Evolutionary conservation across 1,140 invertebrate genomes (phyloP).

Genomic region (Caligus rogercresseyi): DNA sequence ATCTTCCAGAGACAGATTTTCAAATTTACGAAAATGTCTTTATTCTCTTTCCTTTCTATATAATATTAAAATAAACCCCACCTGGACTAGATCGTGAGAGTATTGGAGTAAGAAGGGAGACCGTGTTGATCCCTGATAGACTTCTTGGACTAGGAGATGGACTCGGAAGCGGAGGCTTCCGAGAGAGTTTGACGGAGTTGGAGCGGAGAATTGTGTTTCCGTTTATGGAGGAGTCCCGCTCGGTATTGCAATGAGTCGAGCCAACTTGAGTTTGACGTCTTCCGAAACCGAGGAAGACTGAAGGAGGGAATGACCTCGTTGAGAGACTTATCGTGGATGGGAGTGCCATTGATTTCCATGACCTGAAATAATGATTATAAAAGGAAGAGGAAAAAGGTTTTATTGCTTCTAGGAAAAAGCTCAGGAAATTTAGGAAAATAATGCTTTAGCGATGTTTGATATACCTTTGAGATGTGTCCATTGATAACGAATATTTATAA

Average conservation of each 20-base stretch:
- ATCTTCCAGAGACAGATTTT: no score
- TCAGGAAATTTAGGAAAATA: no score
- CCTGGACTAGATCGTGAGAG: neutral
- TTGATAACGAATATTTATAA: no score
- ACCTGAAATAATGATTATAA: neutral
- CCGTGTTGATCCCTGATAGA: neutral
- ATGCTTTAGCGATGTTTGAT: no score
- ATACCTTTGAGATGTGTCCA: no score
- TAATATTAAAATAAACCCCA: neutral
- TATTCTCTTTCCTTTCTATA: no score
- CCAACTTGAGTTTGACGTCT: slow-evolving; percentile 8
- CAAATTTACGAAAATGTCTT: neutral
- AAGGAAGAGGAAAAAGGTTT: neutral
- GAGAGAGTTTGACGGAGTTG: neutral
- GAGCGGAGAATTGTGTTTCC: neutral
- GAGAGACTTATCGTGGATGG: slow-evolving; percentile 3
- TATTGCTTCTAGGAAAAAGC: no score
- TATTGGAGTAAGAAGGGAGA: neutral
- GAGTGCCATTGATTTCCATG: slow-evolving; percentile 1
- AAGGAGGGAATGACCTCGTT: slow-evolving; percentile 14
- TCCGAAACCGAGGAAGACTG: neutral
- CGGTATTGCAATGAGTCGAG: slow-evolving; percentile 10
- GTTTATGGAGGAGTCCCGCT: slow-evolving; percentile 1
- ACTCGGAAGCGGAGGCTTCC: slow-evolving; percentile 14
- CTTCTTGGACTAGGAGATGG: slow-evolving; percentile 3